These are phyloP conservation scores for Akabosia matsudoensis DNA, from an alignment of 1,140 invertebrate species.

Conservation along the genomic window DNA sequence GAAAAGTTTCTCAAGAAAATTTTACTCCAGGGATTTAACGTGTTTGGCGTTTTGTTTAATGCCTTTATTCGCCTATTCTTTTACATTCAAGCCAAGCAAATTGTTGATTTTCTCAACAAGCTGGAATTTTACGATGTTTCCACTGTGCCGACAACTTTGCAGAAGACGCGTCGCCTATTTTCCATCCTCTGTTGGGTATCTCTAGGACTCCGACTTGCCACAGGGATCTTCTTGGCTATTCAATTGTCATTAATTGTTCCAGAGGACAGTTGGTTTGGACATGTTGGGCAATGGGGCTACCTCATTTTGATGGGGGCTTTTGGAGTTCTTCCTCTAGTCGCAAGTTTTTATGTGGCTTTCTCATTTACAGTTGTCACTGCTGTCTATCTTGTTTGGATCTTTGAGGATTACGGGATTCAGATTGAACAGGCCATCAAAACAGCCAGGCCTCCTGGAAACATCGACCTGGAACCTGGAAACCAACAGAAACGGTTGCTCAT, in stretches of 20 bases:
- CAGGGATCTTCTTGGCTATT: conserved; percentile 34
- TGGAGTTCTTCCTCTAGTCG: conserved; percentile 24
- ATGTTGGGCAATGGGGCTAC: conserved; percentile 26
- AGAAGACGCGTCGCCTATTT: conserved; percentile 32
- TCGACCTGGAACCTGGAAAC: neutral
- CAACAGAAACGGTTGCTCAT: neutral
- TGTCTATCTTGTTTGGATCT: conserved; percentile 37
- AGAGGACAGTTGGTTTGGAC: conserved; percentile 22
- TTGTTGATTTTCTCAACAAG: conserved; percentile 31
- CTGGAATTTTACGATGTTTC: conserved; percentile 31
- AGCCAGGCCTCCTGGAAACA: neutral
- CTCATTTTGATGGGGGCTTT: conserved; percentile 27
- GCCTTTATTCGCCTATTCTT: conserved; percentile 34
- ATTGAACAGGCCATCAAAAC: conserved; percentile 32
- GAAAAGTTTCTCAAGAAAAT: conserved; percentile 36
- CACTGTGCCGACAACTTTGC: conserved; percentile 30
- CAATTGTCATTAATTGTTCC: conserved; percentile 24
- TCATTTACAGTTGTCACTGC: conserved; percentile 36
- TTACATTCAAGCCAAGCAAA: conserved; percentile 21
- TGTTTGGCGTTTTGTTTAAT: conserved; percentile 26
- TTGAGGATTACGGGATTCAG: conserved; percentile 36
- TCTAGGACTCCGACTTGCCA: conserved; percentile 21
- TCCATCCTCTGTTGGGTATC: conserved; percentile 33
- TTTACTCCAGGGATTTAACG: conserved; percentile 30
- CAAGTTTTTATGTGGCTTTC: conserved; percentile 32